Evolutionary conservation across 2,888 invertebrate species (phyloP), one percentile per base, ranked within the genome.

Genomic region (Protodeltote pygarga): DNA sequence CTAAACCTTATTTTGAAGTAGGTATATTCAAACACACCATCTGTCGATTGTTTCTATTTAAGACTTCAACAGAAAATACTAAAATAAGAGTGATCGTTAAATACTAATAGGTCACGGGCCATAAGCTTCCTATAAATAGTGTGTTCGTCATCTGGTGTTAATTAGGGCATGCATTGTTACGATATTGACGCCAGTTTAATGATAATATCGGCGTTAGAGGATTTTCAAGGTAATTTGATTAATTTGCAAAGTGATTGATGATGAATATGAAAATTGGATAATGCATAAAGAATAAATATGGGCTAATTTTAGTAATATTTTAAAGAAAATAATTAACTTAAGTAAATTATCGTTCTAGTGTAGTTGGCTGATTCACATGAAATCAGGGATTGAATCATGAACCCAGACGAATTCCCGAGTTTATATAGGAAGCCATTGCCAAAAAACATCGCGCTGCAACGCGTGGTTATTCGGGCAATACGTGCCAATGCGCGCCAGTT

Each of bases 61-160:
- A 27, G 11, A 34, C 23, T 23, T 11, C 10, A 17, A 20, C 10
- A 33, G 11, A 13, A 34, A 47, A 10, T 28, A 42, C 51, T 41
- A 20, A 65, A 67, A 67, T 67, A 67, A 52, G 31, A 42, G 48
- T 68, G 50, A 48, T 54, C 48, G 40, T 54, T 50, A 57, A 60
- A 54, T n/a, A 48, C 40, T 52, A 57, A 50, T 46, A 55, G 68
- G 65, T 54, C 65, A 65, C 41, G 67, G 46, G 31, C 46, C 42
- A 38, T 53, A 57, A 50, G 31, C 29, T 39, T 9, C 28, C 53
- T 66, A 61, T 65, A 61, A 64, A 65, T 66, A 68, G 38, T 49
- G 6, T 20, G 25, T 13, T 38, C 51, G 42, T 49, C 71, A 70
- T 70, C 58, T 71, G 71, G 51, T 49, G 40, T 59, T 69, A 69